Base-by-base conservation (phyloP, 2,113 vertebrate species). In the Crotalus tigris region DNA sequence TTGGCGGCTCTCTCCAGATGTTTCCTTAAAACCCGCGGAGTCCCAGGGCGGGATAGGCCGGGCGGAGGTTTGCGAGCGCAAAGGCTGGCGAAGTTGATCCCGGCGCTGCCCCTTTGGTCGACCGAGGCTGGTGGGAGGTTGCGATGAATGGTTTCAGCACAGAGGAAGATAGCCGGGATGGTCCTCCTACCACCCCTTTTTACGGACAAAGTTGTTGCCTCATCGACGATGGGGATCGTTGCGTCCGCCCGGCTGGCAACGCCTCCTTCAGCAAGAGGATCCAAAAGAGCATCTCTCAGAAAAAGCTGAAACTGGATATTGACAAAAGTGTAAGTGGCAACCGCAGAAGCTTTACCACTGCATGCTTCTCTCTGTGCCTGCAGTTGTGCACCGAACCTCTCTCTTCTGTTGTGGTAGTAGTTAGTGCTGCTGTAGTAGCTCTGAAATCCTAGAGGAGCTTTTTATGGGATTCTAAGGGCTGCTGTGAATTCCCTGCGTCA, bases 91-190 rank as follows among this genome's bases (percentile, higher is more conserved):
- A 21, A 4, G 11, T n/a, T 29, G 1, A 21, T 26, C 1, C 58
- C 5, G 58, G 12, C 86, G 13, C 86, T 3, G 9, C 5, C 19
- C 21, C 44, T 29, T 59, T n/a, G 39, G 0, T 86, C 61, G 89
- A 85, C 92, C 86, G 53, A 94, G 91, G 90, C 91, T 90, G 93
- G 94, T 9, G 92, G 88, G 44, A 86, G 92, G 89, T 81, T 61
- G 97, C 96, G 85, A 99, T 99, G 99, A 99, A 99, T 97, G 99
- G 99, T 44, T 99, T 99, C 97, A 99, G 99, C 97, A 99, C 99
- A 0, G 99, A 99, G 95, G 98, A 99, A 93, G 99, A 99, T 97
- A 99, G 99, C 97, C 98, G 99, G 96, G 99, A 99, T 92, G 99
- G 98, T 95, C 96, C 97, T 94, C 97, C 97, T 92, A 98, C 98